phyloP scores from a whole-genome alignment of 2,797 vertebrate genomes.

The Sarcophilus harrisii region DNA sequence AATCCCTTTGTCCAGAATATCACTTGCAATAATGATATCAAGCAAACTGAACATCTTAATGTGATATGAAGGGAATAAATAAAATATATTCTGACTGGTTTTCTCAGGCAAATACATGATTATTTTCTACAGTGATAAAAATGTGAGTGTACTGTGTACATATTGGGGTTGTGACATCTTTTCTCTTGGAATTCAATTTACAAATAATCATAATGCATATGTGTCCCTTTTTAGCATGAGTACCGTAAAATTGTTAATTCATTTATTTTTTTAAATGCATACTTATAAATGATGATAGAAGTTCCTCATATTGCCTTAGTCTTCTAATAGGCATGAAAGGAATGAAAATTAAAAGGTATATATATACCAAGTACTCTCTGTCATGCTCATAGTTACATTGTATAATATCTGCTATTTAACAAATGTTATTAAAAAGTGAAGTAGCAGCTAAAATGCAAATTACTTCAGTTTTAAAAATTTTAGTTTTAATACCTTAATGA shows the following conservation, averaged over 20 bases:
- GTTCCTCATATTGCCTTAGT: conserved; percentile 20
- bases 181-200: conserved; percentile 20
- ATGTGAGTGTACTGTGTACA: conserved; percentile 29
- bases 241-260: conserved; percentile 32
- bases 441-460: conserved; percentile 55
- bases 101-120: conserved; percentile 42
- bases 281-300: conserved; percentile 50
- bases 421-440: conserved; percentile 63
- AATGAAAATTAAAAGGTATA: conserved; percentile 54
- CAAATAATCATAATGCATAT: neutral
- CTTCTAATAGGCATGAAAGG: conserved; percentile 57
- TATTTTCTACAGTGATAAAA: conserved; percentile 43
- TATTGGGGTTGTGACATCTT: conserved; percentile 52
- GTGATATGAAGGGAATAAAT: conserved; percentile 60
- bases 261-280: conserved; percentile 17
- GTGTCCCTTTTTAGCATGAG: neutral
- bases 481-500: conserved; percentile 37
- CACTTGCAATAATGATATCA: conserved; percentile 37
- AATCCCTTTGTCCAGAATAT: conserved; percentile 30
- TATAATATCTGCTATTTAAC: conserved; percentile 57
- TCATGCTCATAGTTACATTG: conserved; percentile 45
- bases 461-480: conserved; percentile 53
- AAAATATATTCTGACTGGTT: conserved; percentile 54
- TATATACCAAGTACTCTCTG: conserved; percentile 22
- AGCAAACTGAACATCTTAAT: conserved; percentile 58